Evolutionary conservation across 2,888 invertebrate species (phyloP), one percentile per base, ranked within the genome.

Genomic region (Leucoptera coffeella): DNA sequence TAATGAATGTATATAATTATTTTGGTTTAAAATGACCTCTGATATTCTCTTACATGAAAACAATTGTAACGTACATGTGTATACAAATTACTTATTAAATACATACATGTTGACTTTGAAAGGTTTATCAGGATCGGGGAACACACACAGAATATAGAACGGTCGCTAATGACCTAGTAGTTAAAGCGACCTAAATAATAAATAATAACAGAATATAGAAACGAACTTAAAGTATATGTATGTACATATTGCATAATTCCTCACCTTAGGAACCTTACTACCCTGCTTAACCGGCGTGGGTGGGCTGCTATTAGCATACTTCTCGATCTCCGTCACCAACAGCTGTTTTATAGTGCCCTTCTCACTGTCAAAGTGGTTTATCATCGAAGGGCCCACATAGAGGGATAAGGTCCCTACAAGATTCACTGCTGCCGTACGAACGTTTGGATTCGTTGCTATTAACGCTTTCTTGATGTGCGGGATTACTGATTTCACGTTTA

Each of bases 251-350:
- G n/a, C n/a, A n/a, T n/a, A n/a, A n/a, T n/a, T n/a, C n/a, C n/a
- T 15, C 17, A 25, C 25, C 15, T 15, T 15, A 14, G 25, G 10
- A 2, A 10, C 15, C 13, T 13, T 26, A 10, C 26, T 14, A 1
- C 8, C 26, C 3, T 14, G 85, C 38, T 85, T 62, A 0, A 74
- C 78, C 0, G 89, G 85, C n/a, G 77, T 71, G 0, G 89, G 88
- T 1, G 89, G 83, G 30, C 78, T 77, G 39, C 82, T 78, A 13
- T 84, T 87, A 3, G 77, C 74, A 38, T 83, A 75, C 50, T 91
- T 92, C 31, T 89, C 89, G 41, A 90, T 78, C 49, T 93, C 93
- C 12, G 82, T 73, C 47, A 87, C 85, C 31, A 94, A 89, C 48
- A 87, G 84, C 38, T 89, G 87, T 23, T 82, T 77, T 1, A 93